A percentile compares a stretch with the other conserved stretches of the same genome.
These are phyloP conservation scores for Oncorhynchus kisutch DNA, from an alignment of 2,113 vertebrate species.

Conservation along the genomic window DNA sequence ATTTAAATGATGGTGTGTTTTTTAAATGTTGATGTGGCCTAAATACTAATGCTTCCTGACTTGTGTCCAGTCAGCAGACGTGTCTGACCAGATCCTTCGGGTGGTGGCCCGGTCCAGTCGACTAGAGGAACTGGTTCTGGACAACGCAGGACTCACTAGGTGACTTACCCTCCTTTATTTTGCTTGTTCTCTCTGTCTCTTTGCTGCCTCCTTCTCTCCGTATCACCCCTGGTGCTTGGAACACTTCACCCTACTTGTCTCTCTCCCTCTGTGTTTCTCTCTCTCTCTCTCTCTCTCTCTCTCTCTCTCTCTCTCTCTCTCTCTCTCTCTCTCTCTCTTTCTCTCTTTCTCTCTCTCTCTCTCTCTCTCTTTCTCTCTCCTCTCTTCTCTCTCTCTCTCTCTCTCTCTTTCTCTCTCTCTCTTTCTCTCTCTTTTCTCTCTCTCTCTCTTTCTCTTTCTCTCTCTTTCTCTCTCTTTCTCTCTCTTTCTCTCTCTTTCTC, in stretches of 20 bases:
- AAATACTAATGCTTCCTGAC: no score
- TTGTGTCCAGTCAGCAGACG: slow-evolving; percentile 82
- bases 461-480: background rate
- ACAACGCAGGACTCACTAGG: slow-evolving; percentile 93
- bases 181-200: background rate
- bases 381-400: no score
- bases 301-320: background rate
- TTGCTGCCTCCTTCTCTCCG: background rate
- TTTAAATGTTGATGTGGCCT: no score
- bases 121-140: slow-evolving; percentile 90
- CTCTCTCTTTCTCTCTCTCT: no score
- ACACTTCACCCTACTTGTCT: no score
- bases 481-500: no score
- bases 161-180: slow-evolving; percentile 69
- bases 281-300: no score
- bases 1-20: no score
- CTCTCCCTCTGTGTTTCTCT: no score
- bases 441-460: background rate
- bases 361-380: background rate
- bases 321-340: background rate
- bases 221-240: no score
- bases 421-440: no score
- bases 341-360: no score
- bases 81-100: slow-evolving; percentile 93
- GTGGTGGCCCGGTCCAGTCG: slow-evolving; percentile 89